Percentiles rank a stretch among this genome's conserved stretches.
phyloP scores from a whole-genome alignment of 2,797 vertebrate genomes.

The Microchirus variegatus region DNA sequence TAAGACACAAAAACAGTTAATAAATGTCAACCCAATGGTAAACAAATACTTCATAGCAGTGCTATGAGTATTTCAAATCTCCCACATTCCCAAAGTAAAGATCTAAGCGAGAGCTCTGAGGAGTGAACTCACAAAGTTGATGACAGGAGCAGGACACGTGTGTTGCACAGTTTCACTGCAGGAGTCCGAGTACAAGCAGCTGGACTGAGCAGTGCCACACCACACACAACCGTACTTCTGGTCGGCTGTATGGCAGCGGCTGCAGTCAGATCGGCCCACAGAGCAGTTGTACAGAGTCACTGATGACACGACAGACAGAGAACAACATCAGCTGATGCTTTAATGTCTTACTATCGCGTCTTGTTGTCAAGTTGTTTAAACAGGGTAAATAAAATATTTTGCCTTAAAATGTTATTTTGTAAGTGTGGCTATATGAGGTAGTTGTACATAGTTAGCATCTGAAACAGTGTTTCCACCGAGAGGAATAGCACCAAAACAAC shows the following conservation, averaged over 20 bases:
- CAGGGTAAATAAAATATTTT: no score
- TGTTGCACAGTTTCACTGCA: constrained; percentile 84
- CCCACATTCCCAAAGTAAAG: neutral
- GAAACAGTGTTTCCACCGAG: no score
- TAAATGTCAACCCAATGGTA: no score
- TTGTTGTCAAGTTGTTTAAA: neutral
- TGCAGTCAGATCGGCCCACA: constrained; percentile 92
- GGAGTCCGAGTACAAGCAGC: constrained; percentile 86
- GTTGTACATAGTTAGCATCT: no score
- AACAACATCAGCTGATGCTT: neutral
- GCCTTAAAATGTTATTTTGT: no score
- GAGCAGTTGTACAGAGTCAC: constrained; percentile 96
- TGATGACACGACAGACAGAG: constrained; percentile 44
- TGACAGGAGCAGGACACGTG: constrained; percentile 92
- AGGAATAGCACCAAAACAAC: no score
- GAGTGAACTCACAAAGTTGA: constrained; percentile 85
- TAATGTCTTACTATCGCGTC: no score
- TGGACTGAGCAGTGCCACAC: constrained; percentile 86
- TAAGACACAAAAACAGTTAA: neutral
- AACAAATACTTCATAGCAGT: no score
- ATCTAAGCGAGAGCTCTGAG: neutral
- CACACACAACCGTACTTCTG: constrained; percentile 91
- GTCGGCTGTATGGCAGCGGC: constrained; percentile 91
- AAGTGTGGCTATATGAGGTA: no score
- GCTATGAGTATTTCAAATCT: neutral